These are phyloP conservation scores for Paracentrotus lividus DNA, from an alignment of 53 echinoderm and acorn worm species.

Conservation along the genomic window DNA sequence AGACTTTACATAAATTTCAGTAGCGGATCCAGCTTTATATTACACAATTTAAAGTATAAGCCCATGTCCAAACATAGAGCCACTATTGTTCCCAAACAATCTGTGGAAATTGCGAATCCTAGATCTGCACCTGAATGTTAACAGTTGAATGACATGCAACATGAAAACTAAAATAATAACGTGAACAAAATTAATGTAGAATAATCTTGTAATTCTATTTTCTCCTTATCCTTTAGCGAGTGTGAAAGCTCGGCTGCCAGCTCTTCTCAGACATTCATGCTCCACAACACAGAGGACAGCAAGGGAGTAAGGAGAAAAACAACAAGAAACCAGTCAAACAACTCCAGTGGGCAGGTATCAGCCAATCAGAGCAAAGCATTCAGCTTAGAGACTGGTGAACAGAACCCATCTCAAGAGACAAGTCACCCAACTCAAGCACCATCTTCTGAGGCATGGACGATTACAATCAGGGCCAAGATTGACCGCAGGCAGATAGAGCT, in stretches of 20 bases:
- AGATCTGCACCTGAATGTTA: too few species aligned
- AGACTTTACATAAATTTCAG: too few species aligned
- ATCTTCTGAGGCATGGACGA: neutral
- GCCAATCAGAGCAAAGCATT: conserved; percentile 50
- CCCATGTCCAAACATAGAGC: too few species aligned
- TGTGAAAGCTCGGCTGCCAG: neutral
- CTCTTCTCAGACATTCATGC: conserved; percentile 15
- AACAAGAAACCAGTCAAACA: conserved; percentile 32
- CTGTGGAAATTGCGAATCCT: too few species aligned
- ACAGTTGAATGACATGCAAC: too few species aligned
- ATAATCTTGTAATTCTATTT: neutral
- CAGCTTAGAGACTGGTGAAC: conserved; percentile 44
- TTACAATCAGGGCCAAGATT: conserved; percentile 46
- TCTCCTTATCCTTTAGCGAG: neutral
- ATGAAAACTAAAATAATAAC: too few species aligned
- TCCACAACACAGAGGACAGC: conserved; percentile 25
- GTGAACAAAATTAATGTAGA: too few species aligned
- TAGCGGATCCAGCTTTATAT: too few species aligned
- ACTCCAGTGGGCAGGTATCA: neutral
- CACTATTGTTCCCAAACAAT: too few species aligned
- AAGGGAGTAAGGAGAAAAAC: conserved; percentile 7
- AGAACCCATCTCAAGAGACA: neutral
- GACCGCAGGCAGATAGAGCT: neutral
- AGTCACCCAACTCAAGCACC: neutral
- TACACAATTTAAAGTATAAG: too few species aligned